These are phyloP conservation scores for Tigriopus japonicus DNA, from an alignment of 1,140 invertebrate genomes.

Conservation along the genomic window DNA sequence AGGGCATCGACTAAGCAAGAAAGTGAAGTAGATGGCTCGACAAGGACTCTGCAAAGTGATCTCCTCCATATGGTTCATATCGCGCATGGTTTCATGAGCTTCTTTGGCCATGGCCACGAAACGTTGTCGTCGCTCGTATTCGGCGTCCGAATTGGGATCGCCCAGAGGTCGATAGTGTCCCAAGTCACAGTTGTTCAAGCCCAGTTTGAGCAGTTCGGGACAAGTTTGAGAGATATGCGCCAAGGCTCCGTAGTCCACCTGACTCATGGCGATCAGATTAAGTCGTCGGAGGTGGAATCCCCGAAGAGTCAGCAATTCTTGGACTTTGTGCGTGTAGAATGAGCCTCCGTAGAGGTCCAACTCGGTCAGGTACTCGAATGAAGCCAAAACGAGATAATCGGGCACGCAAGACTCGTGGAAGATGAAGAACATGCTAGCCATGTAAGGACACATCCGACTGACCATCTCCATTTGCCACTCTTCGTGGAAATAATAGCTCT, in stretches of 20 bases:
- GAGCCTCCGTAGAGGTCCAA: not conserved
- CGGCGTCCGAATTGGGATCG: not conserved
- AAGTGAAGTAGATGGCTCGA: not conserved
- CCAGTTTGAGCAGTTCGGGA: not conserved
- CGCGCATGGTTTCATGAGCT: not conserved
- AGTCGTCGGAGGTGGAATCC: not conserved
- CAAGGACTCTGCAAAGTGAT: not conserved
- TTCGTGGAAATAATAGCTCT: not conserved
- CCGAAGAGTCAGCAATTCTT: not conserved
- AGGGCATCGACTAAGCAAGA: not conserved
- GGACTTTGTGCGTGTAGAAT: not conserved
- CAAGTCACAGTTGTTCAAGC: not conserved
- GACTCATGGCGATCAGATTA: not conserved
- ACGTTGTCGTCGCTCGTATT: not conserved
- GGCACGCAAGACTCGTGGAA: not conserved
- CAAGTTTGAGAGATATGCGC: not conserved
- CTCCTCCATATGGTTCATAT: not conserved
- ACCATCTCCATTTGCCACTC: not conserved
- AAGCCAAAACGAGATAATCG: not conserved
- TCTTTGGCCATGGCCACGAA: not conserved
- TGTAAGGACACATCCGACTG: not conserved
- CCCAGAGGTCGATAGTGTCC: not conserved
- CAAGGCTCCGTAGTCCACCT: not conserved
- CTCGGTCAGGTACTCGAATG: not conserved
- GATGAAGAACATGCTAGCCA: not conserved